Evolutionary conservation across 2,888 invertebrate species (phyloP), one percentile per base, ranked within the genome.

Genomic region (Escarpia spicata): DNA sequence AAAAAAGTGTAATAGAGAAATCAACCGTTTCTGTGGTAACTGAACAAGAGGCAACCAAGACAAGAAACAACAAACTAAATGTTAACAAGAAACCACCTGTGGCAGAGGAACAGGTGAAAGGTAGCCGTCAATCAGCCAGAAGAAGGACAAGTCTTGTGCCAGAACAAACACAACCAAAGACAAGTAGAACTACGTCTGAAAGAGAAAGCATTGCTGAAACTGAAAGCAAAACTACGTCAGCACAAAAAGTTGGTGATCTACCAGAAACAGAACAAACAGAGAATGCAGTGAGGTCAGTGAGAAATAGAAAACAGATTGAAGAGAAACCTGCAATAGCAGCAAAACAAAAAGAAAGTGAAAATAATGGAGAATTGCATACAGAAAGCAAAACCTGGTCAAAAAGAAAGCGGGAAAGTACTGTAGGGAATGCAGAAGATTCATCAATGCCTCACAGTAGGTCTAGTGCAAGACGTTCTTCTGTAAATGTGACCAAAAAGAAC

Each of bases 271-370:
- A 75, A n/a, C 75, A 26, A 75, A 75, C 26, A 75, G 75, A 75
- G 6, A 75, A 26, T 75, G 26, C 15, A 26, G 6, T 26, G 19
- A 75, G 75, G n/a, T 75, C 75, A 75, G 19, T 26, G n/a, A 4
- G 75, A 75, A 75, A 75, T 75, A 75, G 75, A 75, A 75, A 26
- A 75, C 75, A 75, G 75, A 75, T 26, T 75, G 75, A 75, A 26
- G 75, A 26, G 75, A 75, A 75, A 75, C 75, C n/a, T 19, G 19
- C 75, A 75, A 75, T 6, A 75, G 75, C 75, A 75, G n/a, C 75
- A 75, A 75, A 75, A 75, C 75, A n/a, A 75, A 75, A 75, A 75
- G 75, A 75, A 75, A 75, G 75, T 75, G 26, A 75, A 75, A n/a
- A 15, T 75, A 75, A 26, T 75, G 75, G n/a, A 75, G 75, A 75